Evolutionary conservation across 2,113 vertebrate genomes (phyloP), one percentile per base, ranked within the genome.

Genomic region (Marmota monax): DNA sequence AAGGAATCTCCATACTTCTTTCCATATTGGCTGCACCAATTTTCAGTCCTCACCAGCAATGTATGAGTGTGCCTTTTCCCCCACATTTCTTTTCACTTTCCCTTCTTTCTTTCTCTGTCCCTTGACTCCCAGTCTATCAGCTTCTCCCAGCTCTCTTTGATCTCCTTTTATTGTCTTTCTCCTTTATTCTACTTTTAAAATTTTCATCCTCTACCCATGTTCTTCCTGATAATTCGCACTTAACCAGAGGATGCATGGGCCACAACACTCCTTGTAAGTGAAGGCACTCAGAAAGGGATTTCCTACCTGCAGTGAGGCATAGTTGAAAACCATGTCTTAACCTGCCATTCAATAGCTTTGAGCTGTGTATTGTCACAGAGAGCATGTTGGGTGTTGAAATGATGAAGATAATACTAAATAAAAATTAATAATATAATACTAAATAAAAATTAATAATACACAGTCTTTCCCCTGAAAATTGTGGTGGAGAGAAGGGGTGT

Each of bases 401-500:
- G 94, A 80, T 69, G 11, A 90, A 73, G 5, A 51, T 67, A 67
- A 32, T 67, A 32, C 27, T 67, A 67, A 25, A 67, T 58, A 58
- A 58, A 58, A 58, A 58, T 56, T 69, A 83, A 67, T 56, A 74
- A 48, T 27, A 85, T 42, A 42, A 42, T 42, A 42, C 42, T 42
- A 42, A 42, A 45, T 45, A 45, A 45, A 45, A 45, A 45, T 42
- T 42, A 6, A 42, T 42, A 42, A 42, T 42, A 42, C 7, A 56
- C 2, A 72, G 5, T 6, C 4, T 4, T 0, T 22, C 9, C 63
- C n/a, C 63, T 94, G 84, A 77, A 9, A 94, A 78, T 29, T 32
- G 13, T 2, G 11, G 4, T 6, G 16, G 45, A 9, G 29, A 48
- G 9, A 27, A 5, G 1, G 61, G 2, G 1, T 17, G 10, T 2